Evolutionary conservation across 2,888 invertebrate species (phyloP).

Genomic region (Rhaphigaster nebulosa): DNA sequence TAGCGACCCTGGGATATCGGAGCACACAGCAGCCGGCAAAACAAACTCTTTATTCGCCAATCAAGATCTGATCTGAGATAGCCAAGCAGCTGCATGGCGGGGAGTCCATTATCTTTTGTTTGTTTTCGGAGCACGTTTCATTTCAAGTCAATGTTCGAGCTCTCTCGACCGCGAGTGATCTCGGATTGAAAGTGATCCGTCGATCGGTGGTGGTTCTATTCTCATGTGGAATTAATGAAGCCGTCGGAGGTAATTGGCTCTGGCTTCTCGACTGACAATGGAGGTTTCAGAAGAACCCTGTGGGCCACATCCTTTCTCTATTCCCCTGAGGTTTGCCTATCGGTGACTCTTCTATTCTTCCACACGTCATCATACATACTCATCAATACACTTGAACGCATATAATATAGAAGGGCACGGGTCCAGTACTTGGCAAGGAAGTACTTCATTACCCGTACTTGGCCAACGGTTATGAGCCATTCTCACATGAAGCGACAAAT

Average conservation of each 20-base stretch:
- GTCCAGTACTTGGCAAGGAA: no score
- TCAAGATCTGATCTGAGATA: conserved; percentile 7
- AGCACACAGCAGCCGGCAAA: not conserved
- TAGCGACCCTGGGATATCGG: not conserved
- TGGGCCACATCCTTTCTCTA: not conserved
- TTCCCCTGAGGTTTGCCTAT: not conserved
- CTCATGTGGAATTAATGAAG: not conserved
- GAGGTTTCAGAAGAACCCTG: not conserved
- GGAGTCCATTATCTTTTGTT: not conserved
- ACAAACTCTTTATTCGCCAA: conserved; percentile 14
- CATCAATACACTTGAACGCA: not conserved
- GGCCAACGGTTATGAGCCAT: no score
- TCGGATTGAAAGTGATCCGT: not conserved
- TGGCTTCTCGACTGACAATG: not conserved
- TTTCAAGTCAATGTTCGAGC: not conserved
- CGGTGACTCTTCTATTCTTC: not conserved
- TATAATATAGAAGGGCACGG: no score
- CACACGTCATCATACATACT: not conserved
- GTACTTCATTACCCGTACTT: no score
- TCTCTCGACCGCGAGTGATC: not conserved
- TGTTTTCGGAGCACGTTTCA: not conserved
- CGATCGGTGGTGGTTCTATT: not conserved
- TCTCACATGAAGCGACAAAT: no score
- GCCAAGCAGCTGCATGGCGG: not conserved
- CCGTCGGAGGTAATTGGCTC: not conserved